Conservation (phyloP, 1,140 invertebrate genomes). For the Limonius californicus region DNA sequence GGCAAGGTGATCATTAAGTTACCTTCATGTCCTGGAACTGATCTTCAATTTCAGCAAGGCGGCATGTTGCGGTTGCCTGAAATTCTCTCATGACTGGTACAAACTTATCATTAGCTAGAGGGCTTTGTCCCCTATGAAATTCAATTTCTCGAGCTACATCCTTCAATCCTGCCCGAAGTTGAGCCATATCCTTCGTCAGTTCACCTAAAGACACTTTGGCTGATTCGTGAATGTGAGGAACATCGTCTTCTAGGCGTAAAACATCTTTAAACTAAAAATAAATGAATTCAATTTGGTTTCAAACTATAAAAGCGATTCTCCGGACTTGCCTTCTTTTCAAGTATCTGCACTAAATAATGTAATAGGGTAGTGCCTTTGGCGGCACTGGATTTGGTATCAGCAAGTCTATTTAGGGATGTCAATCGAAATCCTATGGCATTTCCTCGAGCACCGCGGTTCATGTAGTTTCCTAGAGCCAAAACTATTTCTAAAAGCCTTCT, state of each 20-base stretch:
- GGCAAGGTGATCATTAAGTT: too few species aligned
- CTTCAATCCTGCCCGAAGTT: constrained; percentile 77
- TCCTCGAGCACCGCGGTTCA: constrained; percentile 84
- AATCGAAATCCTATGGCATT: constrained; percentile 92
- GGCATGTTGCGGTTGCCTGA: constrained; percentile 83
- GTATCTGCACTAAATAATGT: constrained; percentile 88
- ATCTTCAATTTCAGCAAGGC: constrained; percentile 92
- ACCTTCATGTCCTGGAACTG: constrained; percentile 88
- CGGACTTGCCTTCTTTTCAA: constrained; percentile 79
- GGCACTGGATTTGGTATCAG: constrained; percentile 91
- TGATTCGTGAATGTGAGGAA: constrained; percentile 85
- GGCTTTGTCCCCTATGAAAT: constrained; percentile 74
- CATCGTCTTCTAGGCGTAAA: constrained; percentile 85
- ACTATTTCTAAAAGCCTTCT: constrained; percentile 87
- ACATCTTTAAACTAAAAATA: constrained; percentile 79
- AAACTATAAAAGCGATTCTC: background rate
- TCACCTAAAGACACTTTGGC: constrained; percentile 91
- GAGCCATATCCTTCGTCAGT: constrained; percentile 86
- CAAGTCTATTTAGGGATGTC: constrained; percentile 83
- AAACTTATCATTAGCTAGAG: constrained; percentile 77
- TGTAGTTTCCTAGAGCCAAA: constrained; percentile 84
- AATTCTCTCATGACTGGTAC: constrained; percentile 93
- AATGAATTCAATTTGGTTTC: background rate
- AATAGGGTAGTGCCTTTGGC: constrained; percentile 89
- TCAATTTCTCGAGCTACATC: constrained; percentile 90